Evolutionary conservation across 35 echinoderm and acorn worm genomes (phyloP).

Genomic region (Stichopus chloronotus): DNA sequence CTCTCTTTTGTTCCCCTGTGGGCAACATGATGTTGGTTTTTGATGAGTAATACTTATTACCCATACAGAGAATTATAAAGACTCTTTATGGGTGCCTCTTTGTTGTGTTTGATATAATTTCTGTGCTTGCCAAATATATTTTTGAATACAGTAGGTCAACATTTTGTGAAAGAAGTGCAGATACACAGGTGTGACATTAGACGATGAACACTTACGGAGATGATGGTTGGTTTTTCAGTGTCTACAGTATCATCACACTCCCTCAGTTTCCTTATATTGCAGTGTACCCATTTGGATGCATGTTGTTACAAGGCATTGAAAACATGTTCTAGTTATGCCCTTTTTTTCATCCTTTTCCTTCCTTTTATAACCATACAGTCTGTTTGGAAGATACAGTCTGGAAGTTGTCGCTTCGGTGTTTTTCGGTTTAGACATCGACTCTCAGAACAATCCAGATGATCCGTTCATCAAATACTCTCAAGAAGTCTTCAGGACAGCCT

Average conservation of each 20-base stretch:
- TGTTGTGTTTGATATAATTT: no score
- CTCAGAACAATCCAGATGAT: constrained; percentile 53
- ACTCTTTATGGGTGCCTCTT: no score
- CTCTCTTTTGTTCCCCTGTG: no score
- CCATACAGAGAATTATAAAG: no score
- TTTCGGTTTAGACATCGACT: constrained; percentile 53
- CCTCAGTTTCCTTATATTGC: not conserved
- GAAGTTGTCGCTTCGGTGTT: constrained; percentile 18
- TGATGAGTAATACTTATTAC: no score
- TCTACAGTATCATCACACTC: not conserved
- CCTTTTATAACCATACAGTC: not conserved
- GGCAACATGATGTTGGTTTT: no score
- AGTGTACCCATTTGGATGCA: no score
- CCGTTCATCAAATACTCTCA: constrained; percentile 35
- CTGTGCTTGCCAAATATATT: no score
- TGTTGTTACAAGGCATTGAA: not conserved
- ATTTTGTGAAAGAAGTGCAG: not conserved
- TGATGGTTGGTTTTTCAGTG: not conserved
- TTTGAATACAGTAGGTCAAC: no score
- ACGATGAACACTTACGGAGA: not conserved
- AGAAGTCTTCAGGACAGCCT: not conserved
- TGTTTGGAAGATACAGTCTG: constrained; percentile 36
- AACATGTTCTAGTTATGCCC: not conserved
- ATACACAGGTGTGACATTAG: not conserved
- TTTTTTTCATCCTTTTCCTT: not conserved